Evolutionary conservation across 2,113 vertebrate species (phyloP), one percentile per base, ranked within the genome.

Genomic region (Melospiza georgiana): DNA sequence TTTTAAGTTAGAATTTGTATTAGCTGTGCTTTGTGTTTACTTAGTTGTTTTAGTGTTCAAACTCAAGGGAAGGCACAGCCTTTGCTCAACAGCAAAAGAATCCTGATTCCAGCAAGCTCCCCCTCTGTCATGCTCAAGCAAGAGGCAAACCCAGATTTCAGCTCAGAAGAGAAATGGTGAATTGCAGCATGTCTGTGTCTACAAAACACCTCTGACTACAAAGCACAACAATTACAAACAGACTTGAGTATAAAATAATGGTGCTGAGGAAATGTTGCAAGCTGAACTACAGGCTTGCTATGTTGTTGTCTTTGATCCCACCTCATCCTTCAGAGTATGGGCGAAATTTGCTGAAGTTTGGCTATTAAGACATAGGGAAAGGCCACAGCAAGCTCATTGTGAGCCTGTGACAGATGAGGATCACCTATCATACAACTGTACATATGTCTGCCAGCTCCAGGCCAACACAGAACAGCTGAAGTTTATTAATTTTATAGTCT

Each of bases 71-170:
- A 76, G 75, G 19, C 18, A 37, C 3, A 5, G 48, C 41, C 74
- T 65, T 65, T 44, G 65, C 77, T 75, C 39, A 21, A 24, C 4
- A 1, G 52, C 52, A 39, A 44, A 87, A 62, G 31, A 62, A 72
- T 67, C 71, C 41, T 4, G 41, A 44, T 46, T 61, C 31, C 91
- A 73, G 57, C 15, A 65, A 18, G 44, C 39, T 78, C 27, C 37
- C 16, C 20, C 39, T 55, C 43, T 2, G 2, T 12, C 74, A 76
- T 0, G 0, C 63, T 15, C 21, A 22, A 76, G 59, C 4, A 8
- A 41, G 44, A 84, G 74, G 22, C 54, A 87, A 77, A 87, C 2
- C 5, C 52, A 21, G 15, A 12, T 25, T n/a, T 33, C 58, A 46
- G 69, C 44, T 89, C n/a, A 21, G 65, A 77, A 31, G 21, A 17